Conservation (phyloP, 1,140 invertebrate species). For the Drosophila obscura region DNA sequence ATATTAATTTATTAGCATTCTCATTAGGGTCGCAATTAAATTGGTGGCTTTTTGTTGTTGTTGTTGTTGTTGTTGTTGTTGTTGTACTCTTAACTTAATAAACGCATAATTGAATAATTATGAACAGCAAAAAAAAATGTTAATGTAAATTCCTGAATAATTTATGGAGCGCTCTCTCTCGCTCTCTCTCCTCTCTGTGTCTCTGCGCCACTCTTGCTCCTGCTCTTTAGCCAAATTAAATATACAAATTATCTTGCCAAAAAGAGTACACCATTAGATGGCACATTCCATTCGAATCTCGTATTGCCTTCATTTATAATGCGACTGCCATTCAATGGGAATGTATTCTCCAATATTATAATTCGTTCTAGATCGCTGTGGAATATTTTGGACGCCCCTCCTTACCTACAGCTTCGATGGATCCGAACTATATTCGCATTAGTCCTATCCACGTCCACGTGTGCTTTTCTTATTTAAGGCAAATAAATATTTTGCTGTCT, state of each 20-base stretch:
- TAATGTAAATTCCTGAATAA: constrained; percentile 24
- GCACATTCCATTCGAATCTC: too few relatives aligned
- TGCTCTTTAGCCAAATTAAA: too few relatives aligned
- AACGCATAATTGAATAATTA: constrained; percentile 48
- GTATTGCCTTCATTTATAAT: too few relatives aligned
- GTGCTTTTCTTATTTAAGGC: constrained; percentile 3
- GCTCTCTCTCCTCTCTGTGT: too few relatives aligned
- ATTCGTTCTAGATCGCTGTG: too few relatives aligned
- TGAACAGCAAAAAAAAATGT: constrained; percentile 17
- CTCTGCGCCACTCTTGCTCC: too few relatives aligned
- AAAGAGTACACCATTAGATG: too few relatives aligned
- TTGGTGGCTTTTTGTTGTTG: constrained; percentile 23
- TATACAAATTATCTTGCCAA: too few relatives aligned
- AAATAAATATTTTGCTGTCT: constrained; percentile 11
- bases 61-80: too few relatives aligned
- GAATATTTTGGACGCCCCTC: too few relatives aligned
- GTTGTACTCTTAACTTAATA: constrained; percentile 31
- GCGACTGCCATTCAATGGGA: too few relatives aligned
- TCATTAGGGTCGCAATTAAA: constrained; percentile 52
- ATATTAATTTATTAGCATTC: constrained; percentile 50
- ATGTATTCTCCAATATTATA: too few relatives aligned
- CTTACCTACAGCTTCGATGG: neutral
- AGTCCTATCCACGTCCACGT: neutral
- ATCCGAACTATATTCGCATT: neutral
- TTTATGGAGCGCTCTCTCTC: neutral